Conservation (phyloP, 2,113 vertebrate genomes). For the Pachypanchax playfairii region DNA sequence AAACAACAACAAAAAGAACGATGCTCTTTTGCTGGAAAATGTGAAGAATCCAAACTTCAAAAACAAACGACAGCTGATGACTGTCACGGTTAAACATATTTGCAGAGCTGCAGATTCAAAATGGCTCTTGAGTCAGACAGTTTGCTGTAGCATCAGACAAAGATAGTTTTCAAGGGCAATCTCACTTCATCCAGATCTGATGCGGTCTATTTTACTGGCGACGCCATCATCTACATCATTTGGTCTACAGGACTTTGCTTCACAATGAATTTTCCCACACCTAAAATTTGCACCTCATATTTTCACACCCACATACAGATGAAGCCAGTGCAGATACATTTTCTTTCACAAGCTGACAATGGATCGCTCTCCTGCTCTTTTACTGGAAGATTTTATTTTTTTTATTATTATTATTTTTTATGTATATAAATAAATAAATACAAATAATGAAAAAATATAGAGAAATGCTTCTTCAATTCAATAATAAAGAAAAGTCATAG, state of each 20-base stretch:
- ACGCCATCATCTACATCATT: conserved; percentile 38
- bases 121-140: conserved; percentile 59
- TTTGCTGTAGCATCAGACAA: conserved; percentile 63
- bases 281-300: conserved; percentile 55
- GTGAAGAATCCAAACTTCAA: conserved; percentile 52
- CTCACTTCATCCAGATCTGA: conserved; percentile 37
- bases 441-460: too few relatives aligned
- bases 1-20: conserved; percentile 30
- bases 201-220: conserved; percentile 44
- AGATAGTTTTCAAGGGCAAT: conserved; percentile 63
- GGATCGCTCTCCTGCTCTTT: not conserved
- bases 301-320: conserved; percentile 54
- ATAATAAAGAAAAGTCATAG: not conserved
- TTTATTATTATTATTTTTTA: too few relatives aligned
- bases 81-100: conserved; percentile 60
- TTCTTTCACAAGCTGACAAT: conserved; percentile 5
- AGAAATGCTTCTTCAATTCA: too few relatives aligned
- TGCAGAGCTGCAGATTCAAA: conserved; percentile 53
- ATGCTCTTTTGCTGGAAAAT: conserved; percentile 46
- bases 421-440: too few relatives aligned
- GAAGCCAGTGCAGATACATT: conserved; percentile 27
- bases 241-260: conserved; percentile 22
- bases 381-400: conserved; percentile 5
- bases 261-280: conserved; percentile 47
- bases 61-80: conserved; percentile 48